Evolutionary conservation across 2,888 invertebrate species (phyloP).

Genomic region (Dasypogon diadema): DNA sequence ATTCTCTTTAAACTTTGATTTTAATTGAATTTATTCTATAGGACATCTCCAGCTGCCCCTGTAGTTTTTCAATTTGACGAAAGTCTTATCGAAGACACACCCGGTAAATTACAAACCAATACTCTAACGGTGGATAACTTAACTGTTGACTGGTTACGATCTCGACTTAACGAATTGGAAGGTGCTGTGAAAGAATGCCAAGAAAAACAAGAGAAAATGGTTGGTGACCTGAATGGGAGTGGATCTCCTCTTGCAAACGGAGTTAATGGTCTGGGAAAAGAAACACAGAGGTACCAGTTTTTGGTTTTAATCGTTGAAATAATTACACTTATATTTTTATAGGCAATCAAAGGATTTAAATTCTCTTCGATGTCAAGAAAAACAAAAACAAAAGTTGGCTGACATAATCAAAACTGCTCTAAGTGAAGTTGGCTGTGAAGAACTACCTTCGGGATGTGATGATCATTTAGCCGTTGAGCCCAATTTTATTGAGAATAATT

Average conservation of each 20-base stretch:
- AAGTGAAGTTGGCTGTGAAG: slow-evolving; percentile 88
- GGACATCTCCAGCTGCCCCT: slow-evolving; percentile 83
- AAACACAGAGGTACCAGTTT: slow-evolving; percentile 65
- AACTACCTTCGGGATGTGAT: slow-evolving; percentile 85
- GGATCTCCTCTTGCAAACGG: slow-evolving; percentile 70
- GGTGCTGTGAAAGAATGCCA: slow-evolving; percentile 82
- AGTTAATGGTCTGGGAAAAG: slow-evolving; percentile 70
- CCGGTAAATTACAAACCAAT: slow-evolving; percentile 87
- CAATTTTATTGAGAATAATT: slow-evolving; percentile 73
- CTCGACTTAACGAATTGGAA: slow-evolving; percentile 83
- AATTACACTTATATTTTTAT: slow-evolving; percentile 15
- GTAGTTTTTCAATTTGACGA: slow-evolving; percentile 88
- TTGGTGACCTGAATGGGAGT: slow-evolving; percentile 66
- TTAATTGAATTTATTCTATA: slow-evolving; percentile 66
- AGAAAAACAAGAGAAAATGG: slow-evolving; percentile 75
- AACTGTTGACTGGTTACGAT: slow-evolving; percentile 89
- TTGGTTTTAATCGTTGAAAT: not conserved
- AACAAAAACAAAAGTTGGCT: slow-evolving; percentile 83
- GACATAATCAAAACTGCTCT: slow-evolving; percentile 88
- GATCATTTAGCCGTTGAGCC: slow-evolving; percentile 73
- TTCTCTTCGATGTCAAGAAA: slow-evolving; percentile 85
- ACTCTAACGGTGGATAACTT: slow-evolving; percentile 92
- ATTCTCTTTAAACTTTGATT: no score
- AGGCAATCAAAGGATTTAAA: slow-evolving; percentile 77
- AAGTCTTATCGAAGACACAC: slow-evolving; percentile 87